phyloP scores from a whole-genome alignment of 2,888 invertebrate species.

The Acronicta leporina region DNA sequence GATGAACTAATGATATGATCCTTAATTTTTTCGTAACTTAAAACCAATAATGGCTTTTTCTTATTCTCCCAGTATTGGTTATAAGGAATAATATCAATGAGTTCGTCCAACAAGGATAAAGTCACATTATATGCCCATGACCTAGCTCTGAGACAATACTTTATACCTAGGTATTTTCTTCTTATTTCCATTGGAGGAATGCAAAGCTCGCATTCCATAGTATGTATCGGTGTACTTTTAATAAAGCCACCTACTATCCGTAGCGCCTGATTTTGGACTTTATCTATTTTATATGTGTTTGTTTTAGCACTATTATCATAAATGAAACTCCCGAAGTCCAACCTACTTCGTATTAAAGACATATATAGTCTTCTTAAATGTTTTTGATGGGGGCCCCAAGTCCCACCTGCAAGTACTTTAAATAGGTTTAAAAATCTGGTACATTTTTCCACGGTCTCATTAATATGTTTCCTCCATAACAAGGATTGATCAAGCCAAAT shows the following conservation, averaged over 20 bases:
- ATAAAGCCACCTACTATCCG: conserved; percentile 3
- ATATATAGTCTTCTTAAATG: conserved; percentile 4
- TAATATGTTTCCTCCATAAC: no score
- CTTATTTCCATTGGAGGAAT: background rate
- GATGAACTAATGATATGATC: background rate
- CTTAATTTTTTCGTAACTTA: conserved; percentile 1
- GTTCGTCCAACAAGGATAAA: background rate
- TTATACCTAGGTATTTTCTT: conserved; percentile 1
- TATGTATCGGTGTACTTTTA: conserved; percentile 5
- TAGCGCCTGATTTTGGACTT: conserved; percentile 2
- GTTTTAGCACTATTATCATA: conserved; percentile 5
- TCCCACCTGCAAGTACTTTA: background rate
- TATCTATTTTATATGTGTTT: background rate
- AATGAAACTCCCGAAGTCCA: conserved; percentile 2
- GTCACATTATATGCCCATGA: background rate
- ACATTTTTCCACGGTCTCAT: conserved; percentile 6
- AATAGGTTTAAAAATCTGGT: conserved; percentile 2
- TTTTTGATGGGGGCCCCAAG: conserved; percentile 3
- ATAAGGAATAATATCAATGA: background rate
- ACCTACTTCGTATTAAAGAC: background rate
- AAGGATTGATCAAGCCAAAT: no score
- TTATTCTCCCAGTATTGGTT: background rate
- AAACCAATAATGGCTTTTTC: background rate
- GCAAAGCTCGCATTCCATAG: conserved; percentile 3
- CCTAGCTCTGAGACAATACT: background rate